Conservation (phyloP, 2,797 vertebrate genomes). For the Urocyon cinereoargenteus region DNA sequence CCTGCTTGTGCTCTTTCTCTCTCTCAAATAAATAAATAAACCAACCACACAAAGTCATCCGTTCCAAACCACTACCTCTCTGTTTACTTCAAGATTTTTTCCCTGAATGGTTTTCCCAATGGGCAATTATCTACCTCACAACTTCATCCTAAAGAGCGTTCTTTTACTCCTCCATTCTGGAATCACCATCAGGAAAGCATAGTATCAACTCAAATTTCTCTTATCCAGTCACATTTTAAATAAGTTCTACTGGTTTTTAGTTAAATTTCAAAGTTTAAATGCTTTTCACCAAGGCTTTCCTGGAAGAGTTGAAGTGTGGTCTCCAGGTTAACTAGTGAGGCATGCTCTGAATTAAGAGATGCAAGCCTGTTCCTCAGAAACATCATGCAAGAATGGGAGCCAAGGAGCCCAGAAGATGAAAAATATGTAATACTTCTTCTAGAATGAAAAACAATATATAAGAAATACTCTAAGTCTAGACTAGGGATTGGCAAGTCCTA, state of each 20-base stretch:
- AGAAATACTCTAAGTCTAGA: neutral
- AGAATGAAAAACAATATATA: neutral
- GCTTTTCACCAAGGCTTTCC: neutral
- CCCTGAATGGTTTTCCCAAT: neutral
- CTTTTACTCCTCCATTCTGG: neutral
- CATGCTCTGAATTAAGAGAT: neutral
- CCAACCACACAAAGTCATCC: neutral
- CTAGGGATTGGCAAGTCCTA: neutral
- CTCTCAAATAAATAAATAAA: too few relatives aligned
- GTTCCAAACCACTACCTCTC: neutral
- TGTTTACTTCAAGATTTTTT: neutral
- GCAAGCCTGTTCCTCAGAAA: neutral
- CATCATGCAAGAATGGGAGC: neutral
- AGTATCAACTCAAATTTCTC: neutral
- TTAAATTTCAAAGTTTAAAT: neutral
- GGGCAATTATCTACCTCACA: neutral
- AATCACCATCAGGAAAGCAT: neutral
- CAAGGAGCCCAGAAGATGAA: neutral
- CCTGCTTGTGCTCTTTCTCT: too few relatives aligned
- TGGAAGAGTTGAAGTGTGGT: neutral
- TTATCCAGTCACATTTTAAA: neutral
- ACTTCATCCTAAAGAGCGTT: neutral
- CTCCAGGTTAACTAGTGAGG: neutral
- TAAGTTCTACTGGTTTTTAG: neutral
- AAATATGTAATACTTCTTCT: neutral